Conservation (phyloP, 1,140 invertebrate genomes). For the Drosophila parabipectinata region DNA sequence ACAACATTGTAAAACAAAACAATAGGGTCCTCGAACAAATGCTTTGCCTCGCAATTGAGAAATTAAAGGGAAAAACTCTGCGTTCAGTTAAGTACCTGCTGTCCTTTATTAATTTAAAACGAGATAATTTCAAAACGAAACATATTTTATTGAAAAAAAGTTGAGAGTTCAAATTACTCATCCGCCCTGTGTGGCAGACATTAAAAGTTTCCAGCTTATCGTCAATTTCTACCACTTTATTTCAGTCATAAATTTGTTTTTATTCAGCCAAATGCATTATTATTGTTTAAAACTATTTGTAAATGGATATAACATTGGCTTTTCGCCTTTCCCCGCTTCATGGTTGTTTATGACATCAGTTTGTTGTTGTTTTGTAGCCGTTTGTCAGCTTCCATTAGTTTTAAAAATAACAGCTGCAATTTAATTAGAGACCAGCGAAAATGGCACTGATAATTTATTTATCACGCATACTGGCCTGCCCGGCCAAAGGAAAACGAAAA, state of each 20-base stretch:
- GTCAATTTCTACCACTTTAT: constrained; percentile 2
- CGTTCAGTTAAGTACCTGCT: neutral
- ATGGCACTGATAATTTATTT: constrained; percentile 42
- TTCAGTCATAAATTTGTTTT: constrained; percentile 31
- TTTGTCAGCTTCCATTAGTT: constrained; percentile 59
- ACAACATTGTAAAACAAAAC: constrained; percentile 65
- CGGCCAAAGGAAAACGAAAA: constrained; percentile 20
- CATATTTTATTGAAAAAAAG: neutral
- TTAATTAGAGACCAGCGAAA: constrained; percentile 53
- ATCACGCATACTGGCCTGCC: constrained; percentile 4
- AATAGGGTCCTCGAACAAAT: constrained; percentile 47
- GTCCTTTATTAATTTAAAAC: neutral
- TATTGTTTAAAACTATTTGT: constrained; percentile 25
- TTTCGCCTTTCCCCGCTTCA: constrained; percentile 7
- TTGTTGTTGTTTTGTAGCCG: constrained; percentile 41
- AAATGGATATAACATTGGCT: constrained; percentile 19
- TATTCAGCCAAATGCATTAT: constrained; percentile 26
- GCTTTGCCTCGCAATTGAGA: neutral
- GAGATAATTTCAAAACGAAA: neutral
- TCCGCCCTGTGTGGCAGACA: neutral
- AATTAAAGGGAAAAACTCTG: neutral
- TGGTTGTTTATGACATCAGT: constrained; percentile 7
- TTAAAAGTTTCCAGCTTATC: neutral
- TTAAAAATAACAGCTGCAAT: constrained; percentile 58
- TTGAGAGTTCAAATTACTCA: neutral